Conservation (phyloP, 2,888 invertebrate genomes). For the Hyposoter didymator region DNA sequence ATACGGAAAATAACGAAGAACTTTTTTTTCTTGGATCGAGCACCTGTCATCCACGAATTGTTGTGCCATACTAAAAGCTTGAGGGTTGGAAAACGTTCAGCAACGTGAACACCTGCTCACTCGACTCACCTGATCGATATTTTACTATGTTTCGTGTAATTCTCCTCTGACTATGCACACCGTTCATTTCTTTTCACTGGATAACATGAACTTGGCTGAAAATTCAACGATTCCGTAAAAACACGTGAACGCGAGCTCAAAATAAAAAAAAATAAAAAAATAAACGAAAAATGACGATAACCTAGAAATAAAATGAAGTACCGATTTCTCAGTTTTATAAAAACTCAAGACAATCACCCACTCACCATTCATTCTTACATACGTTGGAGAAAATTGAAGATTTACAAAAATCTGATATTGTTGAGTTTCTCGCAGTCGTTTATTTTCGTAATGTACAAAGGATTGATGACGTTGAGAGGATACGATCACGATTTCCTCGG, state of each 20-base stretch:
- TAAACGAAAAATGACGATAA: background rate
- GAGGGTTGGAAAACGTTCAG: constrained; percentile 26
- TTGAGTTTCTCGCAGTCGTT: constrained; percentile 46
- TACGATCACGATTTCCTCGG: constrained; percentile 66
- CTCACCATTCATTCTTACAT: constrained; percentile 62
- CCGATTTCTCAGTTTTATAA: constrained; percentile 17
- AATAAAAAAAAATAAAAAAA: background rate
- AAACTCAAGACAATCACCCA: constrained; percentile 42
- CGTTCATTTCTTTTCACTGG: background rate
- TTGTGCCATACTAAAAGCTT: constrained; percentile 22
- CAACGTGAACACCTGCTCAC: constrained; percentile 52
- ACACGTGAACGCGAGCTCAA: constrained; percentile 36
- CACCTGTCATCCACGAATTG: background rate
- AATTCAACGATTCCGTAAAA: background rate
- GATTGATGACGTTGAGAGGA: constrained; percentile 57
- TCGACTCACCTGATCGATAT: constrained; percentile 57
- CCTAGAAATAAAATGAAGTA: constrained; percentile 43
- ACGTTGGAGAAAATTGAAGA: constrained; percentile 53
- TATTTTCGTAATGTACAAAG: constrained; percentile 53
- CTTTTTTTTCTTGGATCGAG: background rate
- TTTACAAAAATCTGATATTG: constrained; percentile 61
- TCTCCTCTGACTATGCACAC: background rate
- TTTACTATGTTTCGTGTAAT: constrained; percentile 14
- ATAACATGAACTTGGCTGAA: constrained; percentile 31
- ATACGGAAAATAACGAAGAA: background rate